phyloP scores from a whole-genome alignment of 2,888 invertebrate species.

The Drosophila mulleri region DNA sequence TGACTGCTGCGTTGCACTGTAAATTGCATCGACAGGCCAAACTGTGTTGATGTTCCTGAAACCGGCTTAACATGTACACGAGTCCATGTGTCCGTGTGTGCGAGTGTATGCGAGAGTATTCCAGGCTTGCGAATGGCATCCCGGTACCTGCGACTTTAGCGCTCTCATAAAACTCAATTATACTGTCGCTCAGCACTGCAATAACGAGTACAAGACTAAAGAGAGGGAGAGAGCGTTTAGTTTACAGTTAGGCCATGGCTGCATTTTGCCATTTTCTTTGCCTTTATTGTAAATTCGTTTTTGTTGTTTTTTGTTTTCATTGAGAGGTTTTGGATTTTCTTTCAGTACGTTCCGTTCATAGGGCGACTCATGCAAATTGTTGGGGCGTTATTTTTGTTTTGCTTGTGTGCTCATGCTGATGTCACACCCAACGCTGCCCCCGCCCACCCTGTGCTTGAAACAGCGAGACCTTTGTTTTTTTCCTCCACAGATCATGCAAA shows the following conservation, averaged over 20 bases:
- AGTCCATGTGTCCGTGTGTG: constrained; percentile 17
- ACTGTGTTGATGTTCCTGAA: constrained; percentile 52
- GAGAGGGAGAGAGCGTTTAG: constrained; percentile 41
- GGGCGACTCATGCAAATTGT: constrained; percentile 31
- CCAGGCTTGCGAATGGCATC: constrained; percentile 45
- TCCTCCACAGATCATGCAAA: constrained; percentile 37
- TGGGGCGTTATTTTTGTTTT: constrained; percentile 28
- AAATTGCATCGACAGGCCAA: constrained; percentile 44
- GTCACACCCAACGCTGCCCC: constrained; percentile 30
- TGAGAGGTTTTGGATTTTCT: constrained; percentile 42
- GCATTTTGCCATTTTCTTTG: constrained; percentile 53
- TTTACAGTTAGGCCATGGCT: constrained; percentile 70
- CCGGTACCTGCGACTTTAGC: constrained; percentile 43
- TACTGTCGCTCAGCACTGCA: constrained; percentile 24
- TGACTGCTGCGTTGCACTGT: constrained; percentile 44
- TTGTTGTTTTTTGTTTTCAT: constrained; percentile 52
- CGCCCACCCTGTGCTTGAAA: constrained; percentile 8
- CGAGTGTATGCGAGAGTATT: constrained; percentile 14
- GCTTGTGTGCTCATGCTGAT: constrained; percentile 17
- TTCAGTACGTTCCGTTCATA: constrained; percentile 15
- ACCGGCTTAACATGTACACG: constrained; percentile 65
- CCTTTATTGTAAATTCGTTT: constrained; percentile 31
- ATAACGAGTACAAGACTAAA: constrained; percentile 29
- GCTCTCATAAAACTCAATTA: constrained; percentile 35
- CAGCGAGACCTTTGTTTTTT: constrained; percentile 36